A percentile compares a stretch with the other conserved stretches of the same genome.
phyloP scores from a whole-genome alignment of 2,888 invertebrate genomes.

The Octonoba sinensis region DNA sequence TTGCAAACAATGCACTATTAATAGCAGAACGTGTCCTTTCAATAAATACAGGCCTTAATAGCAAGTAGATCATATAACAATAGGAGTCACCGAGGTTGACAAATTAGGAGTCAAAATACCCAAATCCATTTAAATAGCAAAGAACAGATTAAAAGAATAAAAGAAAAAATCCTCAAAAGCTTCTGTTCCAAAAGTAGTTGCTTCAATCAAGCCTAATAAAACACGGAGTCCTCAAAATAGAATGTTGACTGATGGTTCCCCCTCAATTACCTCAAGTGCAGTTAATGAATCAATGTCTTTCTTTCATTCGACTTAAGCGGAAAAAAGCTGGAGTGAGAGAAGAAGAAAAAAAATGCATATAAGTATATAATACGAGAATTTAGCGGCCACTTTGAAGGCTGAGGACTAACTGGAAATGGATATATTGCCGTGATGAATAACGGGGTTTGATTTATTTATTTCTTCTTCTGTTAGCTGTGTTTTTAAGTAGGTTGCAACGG shows the following conservation, averaged over 20 bases:
- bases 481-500: too few relatives aligned
- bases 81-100: too few relatives aligned
- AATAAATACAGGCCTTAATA: too few relatives aligned
- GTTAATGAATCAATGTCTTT: conserved; percentile 51
- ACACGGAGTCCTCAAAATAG: conserved; percentile 53
- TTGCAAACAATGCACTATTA: too few relatives aligned
- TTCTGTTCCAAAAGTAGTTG: conserved; percentile 38
- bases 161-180: conserved; percentile 9
- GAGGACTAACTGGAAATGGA: too few relatives aligned
- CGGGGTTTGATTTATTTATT: too few relatives aligned
- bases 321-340: too few relatives aligned
- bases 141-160: conserved; percentile 1
- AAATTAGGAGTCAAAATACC: too few relatives aligned
- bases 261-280: conserved; percentile 56
- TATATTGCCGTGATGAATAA: too few relatives aligned
- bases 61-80: too few relatives aligned
- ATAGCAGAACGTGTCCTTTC: too few relatives aligned
- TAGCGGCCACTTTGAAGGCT: neutral
- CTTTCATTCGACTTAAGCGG: conserved; percentile 4
- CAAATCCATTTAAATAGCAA: conserved; percentile 5
- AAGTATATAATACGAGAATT: neutral
- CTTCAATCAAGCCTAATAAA: conserved; percentile 56
- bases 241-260: conserved; percentile 46
- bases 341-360: conserved; percentile 2
- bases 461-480: too few relatives aligned